These are phyloP conservation scores for Ctena decussata DNA, from an alignment of 2,888 invertebrate species.

Conservation along the genomic window DNA sequence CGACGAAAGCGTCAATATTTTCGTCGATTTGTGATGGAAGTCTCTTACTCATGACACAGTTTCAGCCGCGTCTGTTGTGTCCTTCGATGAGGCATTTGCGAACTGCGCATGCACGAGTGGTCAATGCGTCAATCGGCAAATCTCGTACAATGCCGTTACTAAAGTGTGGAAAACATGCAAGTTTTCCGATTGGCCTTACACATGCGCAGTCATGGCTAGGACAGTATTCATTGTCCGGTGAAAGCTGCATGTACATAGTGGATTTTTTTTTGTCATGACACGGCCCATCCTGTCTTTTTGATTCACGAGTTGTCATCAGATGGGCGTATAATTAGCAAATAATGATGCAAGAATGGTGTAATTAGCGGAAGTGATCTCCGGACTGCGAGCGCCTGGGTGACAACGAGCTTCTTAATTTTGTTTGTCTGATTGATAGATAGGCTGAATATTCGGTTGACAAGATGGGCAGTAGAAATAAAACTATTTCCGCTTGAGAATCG, in stretches of 20 bases:
- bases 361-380: not conserved
- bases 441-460: not conserved
- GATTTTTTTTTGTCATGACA: no score
- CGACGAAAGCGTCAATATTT: conserved; percentile 1
- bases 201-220: no score
- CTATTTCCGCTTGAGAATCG: not conserved
- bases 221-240: no score
- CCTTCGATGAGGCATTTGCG: no score
- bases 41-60: not conserved
- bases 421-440: not conserved
- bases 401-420: not conserved
- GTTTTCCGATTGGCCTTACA: no score
- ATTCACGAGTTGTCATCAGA: not conserved
- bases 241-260: no score
- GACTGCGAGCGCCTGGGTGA: not conserved
- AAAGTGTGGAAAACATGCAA: no score
- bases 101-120: no score
- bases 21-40: not conserved
- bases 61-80: no score
- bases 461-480: not conserved
- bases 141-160: no score
- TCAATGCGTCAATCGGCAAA: no score
- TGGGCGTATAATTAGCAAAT: conserved; percentile 11
- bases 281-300: no score
- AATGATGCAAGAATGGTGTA: conserved; percentile 4